These are phyloP conservation scores for Coendou prehensilis DNA, from an alignment of 2,797 vertebrate species.

Conservation along the genomic window DNA sequence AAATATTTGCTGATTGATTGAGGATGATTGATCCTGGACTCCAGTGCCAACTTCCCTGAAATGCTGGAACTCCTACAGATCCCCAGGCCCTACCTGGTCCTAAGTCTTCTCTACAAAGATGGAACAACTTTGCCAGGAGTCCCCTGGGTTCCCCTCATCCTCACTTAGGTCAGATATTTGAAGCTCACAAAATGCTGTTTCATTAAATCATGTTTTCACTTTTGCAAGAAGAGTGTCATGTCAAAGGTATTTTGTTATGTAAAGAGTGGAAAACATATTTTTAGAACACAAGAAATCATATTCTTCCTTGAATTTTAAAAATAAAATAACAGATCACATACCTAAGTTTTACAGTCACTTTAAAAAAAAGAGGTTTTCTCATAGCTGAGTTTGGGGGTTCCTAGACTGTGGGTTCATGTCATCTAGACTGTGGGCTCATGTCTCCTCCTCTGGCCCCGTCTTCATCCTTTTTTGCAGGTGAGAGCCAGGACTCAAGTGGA, in stretches of 20 bases:
- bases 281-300: slow-evolving; percentile 71
- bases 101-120: neutral
- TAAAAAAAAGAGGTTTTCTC: neutral
- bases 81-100: neutral
- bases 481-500: neutral
- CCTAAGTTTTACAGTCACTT: slow-evolving; percentile 32
- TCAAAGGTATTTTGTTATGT: slow-evolving; percentile 71
- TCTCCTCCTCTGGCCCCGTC: neutral
- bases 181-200: slow-evolving; percentile 47
- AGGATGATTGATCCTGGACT: slow-evolving; percentile 16
- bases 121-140: neutral
- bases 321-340: neutral
- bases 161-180: neutral
- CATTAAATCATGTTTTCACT: slow-evolving; percentile 44
- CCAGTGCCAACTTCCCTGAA: neutral
- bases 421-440: neutral
- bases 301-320: slow-evolving; percentile 70
- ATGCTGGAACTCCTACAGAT: neutral
- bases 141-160: neutral
- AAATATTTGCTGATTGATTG: slow-evolving; percentile 50
- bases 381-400: neutral
- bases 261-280: slow-evolving; percentile 66
- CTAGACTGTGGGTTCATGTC: neutral
- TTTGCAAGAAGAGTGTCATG: slow-evolving; percentile 41
- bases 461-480: neutral